A percentile compares a stretch with the other conserved stretches of the same genome.
Conservation (phyloP, 1,140 invertebrate genomes). For the Hycleus cichorii region DNA sequence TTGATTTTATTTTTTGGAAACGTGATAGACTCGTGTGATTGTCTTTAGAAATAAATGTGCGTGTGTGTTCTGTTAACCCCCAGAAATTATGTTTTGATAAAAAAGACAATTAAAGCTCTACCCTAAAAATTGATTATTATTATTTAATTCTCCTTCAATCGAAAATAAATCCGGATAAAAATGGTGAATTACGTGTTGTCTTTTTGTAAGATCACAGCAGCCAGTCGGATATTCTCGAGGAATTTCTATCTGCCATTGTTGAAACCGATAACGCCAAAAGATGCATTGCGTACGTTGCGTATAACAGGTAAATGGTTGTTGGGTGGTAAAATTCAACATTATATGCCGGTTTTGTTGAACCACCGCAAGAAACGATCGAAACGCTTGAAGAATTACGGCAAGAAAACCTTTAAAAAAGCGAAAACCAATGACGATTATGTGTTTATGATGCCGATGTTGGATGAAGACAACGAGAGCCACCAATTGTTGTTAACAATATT, state of each 20-base stretch:
- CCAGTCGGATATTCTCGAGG: constrained; percentile 68
- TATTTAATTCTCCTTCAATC: background rate
- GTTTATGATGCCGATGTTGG: constrained; percentile 64
- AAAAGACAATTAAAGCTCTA: too few species aligned
- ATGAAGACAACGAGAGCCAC: constrained; percentile 59
- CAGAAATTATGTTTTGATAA: too few species aligned
- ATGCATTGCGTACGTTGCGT: constrained; percentile 69
- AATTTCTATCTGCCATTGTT: constrained; percentile 77
- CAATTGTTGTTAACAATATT: constrained; percentile 57
- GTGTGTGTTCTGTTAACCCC: too few species aligned
- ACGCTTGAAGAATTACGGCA: constrained; percentile 53
- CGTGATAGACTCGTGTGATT: too few species aligned
- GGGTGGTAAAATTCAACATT: constrained; percentile 61
- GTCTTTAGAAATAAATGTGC: too few species aligned
- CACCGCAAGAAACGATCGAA: constrained; percentile 57
- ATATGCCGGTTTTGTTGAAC: constrained; percentile 65
- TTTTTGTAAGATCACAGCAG: constrained; percentile 74
- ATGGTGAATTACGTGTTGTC: constrained; percentile 49
- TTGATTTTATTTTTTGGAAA: too few species aligned
- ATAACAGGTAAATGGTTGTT: constrained; percentile 64
- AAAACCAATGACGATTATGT: constrained; percentile 51
- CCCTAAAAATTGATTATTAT: background rate
- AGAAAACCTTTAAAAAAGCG: constrained; percentile 54
- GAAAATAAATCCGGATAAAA: constrained; percentile 1
- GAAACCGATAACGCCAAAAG: constrained; percentile 71